Percentiles rank a stretch among this genome's conserved stretches.
Evolutionary conservation across 2,113 vertebrate genomes (phyloP).

Genomic region (Seriola rivoliana): DNA sequence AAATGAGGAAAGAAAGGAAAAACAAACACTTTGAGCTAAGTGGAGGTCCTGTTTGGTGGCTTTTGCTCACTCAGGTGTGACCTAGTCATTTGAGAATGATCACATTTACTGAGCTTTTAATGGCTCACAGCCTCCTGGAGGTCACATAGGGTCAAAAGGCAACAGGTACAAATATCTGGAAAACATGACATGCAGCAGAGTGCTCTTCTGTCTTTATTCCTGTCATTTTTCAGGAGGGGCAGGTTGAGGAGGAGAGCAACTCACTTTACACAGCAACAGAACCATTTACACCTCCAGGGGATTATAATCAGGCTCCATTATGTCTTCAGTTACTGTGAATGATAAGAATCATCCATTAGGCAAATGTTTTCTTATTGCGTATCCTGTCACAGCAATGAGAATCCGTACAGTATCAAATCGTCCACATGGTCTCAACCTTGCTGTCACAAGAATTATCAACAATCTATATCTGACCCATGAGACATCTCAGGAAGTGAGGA

Average conservation of each 20-base stretch:
- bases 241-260: conserved; percentile 26
- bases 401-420: conserved; percentile 27
- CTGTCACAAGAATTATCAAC: conserved; percentile 43
- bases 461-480: conserved; percentile 53
- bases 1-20: conserved; percentile 71
- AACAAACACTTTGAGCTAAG: conserved; percentile 69
- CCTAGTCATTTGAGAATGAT: conserved; percentile 53
- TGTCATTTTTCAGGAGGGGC: conserved; percentile 42
- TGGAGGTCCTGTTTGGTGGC: conserved; percentile 65
- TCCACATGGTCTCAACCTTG: not conserved
- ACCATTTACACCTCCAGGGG: conserved; percentile 68
- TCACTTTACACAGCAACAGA: conserved; percentile 57
- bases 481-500: conserved; percentile 61
- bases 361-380: conserved; percentile 47
- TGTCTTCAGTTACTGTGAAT: conserved; percentile 59
- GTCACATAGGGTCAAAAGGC: conserved; percentile 24
- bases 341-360: conserved; percentile 74
- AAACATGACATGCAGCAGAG: conserved; percentile 21
- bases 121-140: conserved; percentile 5
- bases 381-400: conserved; percentile 59
- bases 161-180: conserved; percentile 41
- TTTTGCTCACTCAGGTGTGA: conserved; percentile 64
- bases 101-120: conserved; percentile 40
- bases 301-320: conserved; percentile 63
- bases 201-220: conserved; percentile 38